A percentile compares a stretch with the other conserved stretches of the same genome.
Conservation (phyloP, 2,113 vertebrate genomes). For the Apaloderma vittatum region DNA sequence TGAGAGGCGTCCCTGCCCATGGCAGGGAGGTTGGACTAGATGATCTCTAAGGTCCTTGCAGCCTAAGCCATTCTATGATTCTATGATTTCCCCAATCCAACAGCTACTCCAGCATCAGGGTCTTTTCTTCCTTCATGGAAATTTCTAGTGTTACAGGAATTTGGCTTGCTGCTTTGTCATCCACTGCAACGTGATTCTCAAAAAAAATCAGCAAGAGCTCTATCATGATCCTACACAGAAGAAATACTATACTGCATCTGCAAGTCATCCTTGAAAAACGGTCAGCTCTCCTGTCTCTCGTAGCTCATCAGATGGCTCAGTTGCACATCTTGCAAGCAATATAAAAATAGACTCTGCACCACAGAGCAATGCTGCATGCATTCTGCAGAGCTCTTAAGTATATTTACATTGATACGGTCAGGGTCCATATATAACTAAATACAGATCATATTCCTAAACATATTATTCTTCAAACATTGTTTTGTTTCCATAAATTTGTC, state of each 20-base stretch:
- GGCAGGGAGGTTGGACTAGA: too few species aligned
- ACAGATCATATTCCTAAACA: neutral
- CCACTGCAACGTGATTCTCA: neutral
- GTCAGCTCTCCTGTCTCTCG: neutral
- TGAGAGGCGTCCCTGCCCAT: too few species aligned
- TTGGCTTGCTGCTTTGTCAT: neutral
- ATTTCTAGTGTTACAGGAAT: neutral
- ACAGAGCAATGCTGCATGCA: neutral
- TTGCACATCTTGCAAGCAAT: neutral
- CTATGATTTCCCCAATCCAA: neutral
- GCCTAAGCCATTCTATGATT: too few species aligned
- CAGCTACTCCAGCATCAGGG: neutral
- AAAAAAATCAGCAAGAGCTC: neutral
- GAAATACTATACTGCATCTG: neutral
- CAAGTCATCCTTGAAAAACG: neutral
- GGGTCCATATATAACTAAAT: neutral
- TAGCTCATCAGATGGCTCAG: neutral
- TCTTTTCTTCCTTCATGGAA: neutral
- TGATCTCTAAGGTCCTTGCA: too few species aligned
- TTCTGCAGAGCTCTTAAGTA: neutral
- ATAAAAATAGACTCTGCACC: neutral
- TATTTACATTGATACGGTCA: fast-evolving
- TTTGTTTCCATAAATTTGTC: neutral
- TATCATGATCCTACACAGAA: neutral
- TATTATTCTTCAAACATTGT: neutral